Conservation (phyloP, 2,888 invertebrate genomes). For the Lasioglossum zephyrum region DNA sequence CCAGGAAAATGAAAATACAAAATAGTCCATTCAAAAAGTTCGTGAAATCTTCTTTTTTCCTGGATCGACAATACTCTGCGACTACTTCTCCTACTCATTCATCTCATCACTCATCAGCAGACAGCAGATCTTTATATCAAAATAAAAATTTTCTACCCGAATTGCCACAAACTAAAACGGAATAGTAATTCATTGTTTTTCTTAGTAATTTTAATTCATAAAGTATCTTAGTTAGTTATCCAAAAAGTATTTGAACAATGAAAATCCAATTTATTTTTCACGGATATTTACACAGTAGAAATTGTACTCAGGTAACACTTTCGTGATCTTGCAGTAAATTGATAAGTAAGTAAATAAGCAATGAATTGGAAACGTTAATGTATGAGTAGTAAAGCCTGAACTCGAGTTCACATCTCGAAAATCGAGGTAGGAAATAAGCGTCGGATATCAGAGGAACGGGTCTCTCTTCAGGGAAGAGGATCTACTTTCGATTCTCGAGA, state of each 20-base stretch:
- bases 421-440: background rate
- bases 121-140: too few relatives aligned
- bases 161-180: too few relatives aligned
- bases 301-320: background rate
- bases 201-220: too few relatives aligned
- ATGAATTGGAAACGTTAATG: background rate
- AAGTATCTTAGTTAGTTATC: too few relatives aligned
- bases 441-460: background rate
- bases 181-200: too few relatives aligned
- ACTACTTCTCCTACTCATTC: background rate
- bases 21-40: background rate
- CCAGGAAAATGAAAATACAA: background rate
- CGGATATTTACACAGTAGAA: background rate
- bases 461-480: slow-evolving; percentile 39
- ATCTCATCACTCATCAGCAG: background rate
- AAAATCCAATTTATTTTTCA: background rate
- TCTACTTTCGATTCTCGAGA: slow-evolving; percentile 55
- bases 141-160: too few relatives aligned
- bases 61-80: background rate
- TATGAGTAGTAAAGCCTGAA: background rate
- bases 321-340: background rate
- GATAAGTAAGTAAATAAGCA: background rate
- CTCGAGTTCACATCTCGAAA: background rate
- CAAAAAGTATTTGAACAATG: background rate
- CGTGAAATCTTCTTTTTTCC: background rate